Base-by-base conservation (phyloP, 2,888 invertebrate genomes). In the Lissocephala sabroskyi region DNA sequence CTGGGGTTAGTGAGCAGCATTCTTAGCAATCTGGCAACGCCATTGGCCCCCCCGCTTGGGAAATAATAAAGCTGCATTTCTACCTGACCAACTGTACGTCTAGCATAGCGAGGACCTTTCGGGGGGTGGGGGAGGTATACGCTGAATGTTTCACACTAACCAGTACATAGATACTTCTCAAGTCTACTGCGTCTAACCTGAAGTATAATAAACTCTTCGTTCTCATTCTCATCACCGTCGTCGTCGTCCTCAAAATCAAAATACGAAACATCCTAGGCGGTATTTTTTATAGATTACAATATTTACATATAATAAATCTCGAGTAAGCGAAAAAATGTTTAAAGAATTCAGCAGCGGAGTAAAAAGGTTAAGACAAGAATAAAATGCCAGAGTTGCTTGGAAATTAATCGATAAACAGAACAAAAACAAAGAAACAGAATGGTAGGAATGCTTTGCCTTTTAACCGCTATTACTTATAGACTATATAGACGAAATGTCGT, bases 171-270 rank as follows among this genome's bases (percentile, higher is more conserved):
- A 57, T 46, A 59, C 28, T 65, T 54, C 50, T 43, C 49, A 56
- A 53, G 37, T 56, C 59, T 64, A 59, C 49, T 54, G 61, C 55
- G 51, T 68, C 85, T 83, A 82, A 85, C 85, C 85, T 85, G 79
- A 61, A 85, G 67, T 73, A 85, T 79, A 71, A 85, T 82, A 76
- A 79, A 81, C 68, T 84, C 68, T 54, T 68, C 62, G 56, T 64
- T 64, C 32, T 68, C 82, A 65, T 83, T 82, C 65, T 84, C 77
- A 58, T 74, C n/a, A n/a, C n/a, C 74, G 61, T 65, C 67, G 52
- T 78, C 79, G 59, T 80, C 79, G 62, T 82, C 82, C 64, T 83
- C 82, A 64, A 80, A 82, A 78, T 85, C 81, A 80, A 81, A 81
- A 81, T 80, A 81, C 37, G 80, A 81, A 64, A 76, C 59, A 59